Base-by-base conservation (phyloP, 2,797 vertebrate species). In the Amazona finschi region DNA sequence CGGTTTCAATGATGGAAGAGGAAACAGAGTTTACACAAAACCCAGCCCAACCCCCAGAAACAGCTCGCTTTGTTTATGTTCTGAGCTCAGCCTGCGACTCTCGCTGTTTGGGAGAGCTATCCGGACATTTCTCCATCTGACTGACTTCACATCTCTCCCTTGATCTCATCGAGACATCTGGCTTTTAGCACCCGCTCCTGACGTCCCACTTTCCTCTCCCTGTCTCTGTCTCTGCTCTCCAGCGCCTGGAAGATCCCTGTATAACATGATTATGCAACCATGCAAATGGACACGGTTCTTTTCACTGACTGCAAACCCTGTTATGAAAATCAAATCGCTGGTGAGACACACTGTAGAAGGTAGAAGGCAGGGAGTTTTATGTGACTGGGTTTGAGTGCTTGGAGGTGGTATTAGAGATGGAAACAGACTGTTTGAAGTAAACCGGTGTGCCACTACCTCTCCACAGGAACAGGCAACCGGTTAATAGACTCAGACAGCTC, bases 21-120 rank as follows among this genome's bases (percentile, higher is more conserved):
- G 96, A 97, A 96, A 93, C 60, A 16, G 89, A 96, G 93, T 96
- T 97, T 95, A 96, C 17, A 96, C 91, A 95, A 96, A 96, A 87
- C 83, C 85, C 15, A 90, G 94, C 94, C 95, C 94, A 95, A 31
- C 91, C 96, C 95, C 94, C 91, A 85, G 85, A 93, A 96, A 93
- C 87, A 94, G 94, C 89, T 96, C 85, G 64, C 91, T 95, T 96
- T 96, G 96, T 95, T 97, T 96, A 95, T 95, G 89, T 96, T 95
- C 77, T 0, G 21, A 94, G 93, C 91, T 81, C 55, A 91, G 93
- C 70, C 91, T 78, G 87, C 1, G 27, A 89, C 92, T 95, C 90
- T 70, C 7, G 2, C 88, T 84, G 39, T 81, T 95, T 25, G 47
- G 71, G 84, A 94, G 85, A 93, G 80, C 87, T 84, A 93, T 64